Percentiles rank a stretch among this genome's conserved stretches.
Evolutionary conservation across 2,113 vertebrate genomes (phyloP).

Genomic region (Mustelus asterias): DNA sequence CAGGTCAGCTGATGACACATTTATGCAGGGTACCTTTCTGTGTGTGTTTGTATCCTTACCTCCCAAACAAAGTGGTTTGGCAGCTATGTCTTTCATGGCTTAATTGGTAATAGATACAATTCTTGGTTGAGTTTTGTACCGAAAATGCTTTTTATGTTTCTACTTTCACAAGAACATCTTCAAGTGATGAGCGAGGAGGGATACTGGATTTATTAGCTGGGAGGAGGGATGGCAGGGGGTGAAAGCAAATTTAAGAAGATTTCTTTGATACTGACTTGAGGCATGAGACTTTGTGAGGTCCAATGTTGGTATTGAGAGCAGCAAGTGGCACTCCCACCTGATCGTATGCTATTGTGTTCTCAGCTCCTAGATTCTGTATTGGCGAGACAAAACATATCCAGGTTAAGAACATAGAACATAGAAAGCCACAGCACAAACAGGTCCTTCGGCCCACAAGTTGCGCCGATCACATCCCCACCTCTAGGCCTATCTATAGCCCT

Average conservation of each 20-base stretch:
- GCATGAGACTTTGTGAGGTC: background rate
- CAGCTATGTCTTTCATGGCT: background rate
- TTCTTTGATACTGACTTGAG: background rate
- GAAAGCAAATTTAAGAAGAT: background rate
- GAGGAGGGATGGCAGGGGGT: background rate
- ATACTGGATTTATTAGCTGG: background rate
- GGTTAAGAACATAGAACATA: too few relatives aligned
- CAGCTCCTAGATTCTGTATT: background rate
- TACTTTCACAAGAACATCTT: background rate
- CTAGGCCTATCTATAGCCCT: too few relatives aligned
- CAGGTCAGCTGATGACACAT: background rate
- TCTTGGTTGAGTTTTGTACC: background rate
- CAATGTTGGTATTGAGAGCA: background rate
- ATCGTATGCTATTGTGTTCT: background rate
- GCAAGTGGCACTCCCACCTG: background rate
- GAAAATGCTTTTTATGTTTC: background rate
- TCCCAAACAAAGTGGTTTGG: background rate
- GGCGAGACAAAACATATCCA: background rate
- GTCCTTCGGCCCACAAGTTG: too few relatives aligned
- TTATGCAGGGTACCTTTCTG: background rate
- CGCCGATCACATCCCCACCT: too few relatives aligned
- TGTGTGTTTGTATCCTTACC: background rate
- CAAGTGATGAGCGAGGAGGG: background rate
- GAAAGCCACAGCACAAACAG: too few relatives aligned
- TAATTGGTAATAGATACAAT: background rate